phyloP scores from a whole-genome alignment of 2,113 vertebrate genomes.

The Xiphorhynchus elegans region DNA sequence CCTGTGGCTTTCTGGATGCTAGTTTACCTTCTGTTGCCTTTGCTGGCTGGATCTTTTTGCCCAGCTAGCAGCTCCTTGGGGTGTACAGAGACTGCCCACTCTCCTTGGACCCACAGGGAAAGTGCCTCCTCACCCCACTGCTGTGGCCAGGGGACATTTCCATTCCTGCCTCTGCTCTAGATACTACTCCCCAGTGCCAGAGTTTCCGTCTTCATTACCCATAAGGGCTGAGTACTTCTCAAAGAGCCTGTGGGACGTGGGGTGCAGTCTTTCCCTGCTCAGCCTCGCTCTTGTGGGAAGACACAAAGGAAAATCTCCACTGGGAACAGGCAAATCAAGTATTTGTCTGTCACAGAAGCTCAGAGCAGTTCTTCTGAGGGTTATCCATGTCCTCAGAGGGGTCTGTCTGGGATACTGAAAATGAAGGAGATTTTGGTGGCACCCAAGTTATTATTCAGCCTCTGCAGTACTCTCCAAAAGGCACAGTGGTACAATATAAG shows the following conservation, averaged over 20 bases:
- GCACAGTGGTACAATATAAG: neutral
- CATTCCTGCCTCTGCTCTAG: neutral
- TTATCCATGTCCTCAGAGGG: neutral
- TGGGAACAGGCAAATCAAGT: neutral
- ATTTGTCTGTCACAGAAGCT: neutral
- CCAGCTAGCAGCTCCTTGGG: neutral
- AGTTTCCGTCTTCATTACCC: neutral
- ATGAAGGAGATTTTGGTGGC: neutral
- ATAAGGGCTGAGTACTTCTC: rapidly evolving
- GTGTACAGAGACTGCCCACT: rapidly evolving
- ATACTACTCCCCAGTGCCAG: rapidly evolving
- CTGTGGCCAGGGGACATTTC: rapidly evolving
- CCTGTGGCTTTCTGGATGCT: rapidly evolving
- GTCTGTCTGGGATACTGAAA: neutral
- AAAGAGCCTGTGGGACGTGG: rapidly evolving
- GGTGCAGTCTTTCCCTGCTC: neutral
- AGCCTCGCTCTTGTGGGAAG: neutral
- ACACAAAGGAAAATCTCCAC: neutral
- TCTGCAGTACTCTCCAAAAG: neutral
- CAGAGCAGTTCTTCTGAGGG: neutral
- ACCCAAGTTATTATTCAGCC: neutral
- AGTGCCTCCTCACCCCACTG: rapidly evolving
- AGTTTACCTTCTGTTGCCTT: neutral
- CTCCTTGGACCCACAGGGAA: rapidly evolving
- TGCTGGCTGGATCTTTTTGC: neutral